Conservation (phyloP, 2,113 vertebrate genomes). For the Philantomba maxwellii region DNA sequence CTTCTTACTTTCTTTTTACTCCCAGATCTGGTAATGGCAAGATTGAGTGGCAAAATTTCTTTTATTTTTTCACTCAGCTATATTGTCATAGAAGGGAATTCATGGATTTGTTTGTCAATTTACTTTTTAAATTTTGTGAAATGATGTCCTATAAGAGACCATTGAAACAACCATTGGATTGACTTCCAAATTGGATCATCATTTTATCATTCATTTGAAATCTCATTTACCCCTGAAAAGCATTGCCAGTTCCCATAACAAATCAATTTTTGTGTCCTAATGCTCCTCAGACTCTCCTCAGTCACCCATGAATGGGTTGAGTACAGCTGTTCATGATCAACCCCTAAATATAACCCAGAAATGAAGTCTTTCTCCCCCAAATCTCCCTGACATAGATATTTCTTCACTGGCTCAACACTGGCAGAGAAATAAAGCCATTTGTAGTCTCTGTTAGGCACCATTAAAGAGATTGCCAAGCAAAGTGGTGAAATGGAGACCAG, state of each 20-base stretch:
- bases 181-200: constrained; percentile 28
- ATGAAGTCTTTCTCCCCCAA: background rate
- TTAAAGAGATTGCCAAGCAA: background rate
- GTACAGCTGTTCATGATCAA: background rate
- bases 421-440: background rate
- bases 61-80: background rate
- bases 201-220: constrained; percentile 35
- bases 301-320: background rate
- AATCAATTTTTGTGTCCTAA: constrained; percentile 41
- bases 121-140: background rate
- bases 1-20: background rate
- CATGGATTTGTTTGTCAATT: background rate
- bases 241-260: constrained; percentile 31
- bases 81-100: background rate
- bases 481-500: background rate
- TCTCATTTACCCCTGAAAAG: background rate
- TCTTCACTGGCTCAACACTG: background rate
- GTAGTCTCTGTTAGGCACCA: background rate
- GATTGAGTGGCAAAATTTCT: background rate
- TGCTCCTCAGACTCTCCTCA: background rate
- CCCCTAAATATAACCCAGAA: background rate
- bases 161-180: background rate
- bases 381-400: background rate
- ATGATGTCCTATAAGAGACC: background rate
- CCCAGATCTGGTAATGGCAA: background rate